Evolutionary conservation across 2,113 vertebrate genomes (phyloP), one percentile per base, ranked within the genome.

Genomic region (Dunckerocampus dactyliophorus): DNA sequence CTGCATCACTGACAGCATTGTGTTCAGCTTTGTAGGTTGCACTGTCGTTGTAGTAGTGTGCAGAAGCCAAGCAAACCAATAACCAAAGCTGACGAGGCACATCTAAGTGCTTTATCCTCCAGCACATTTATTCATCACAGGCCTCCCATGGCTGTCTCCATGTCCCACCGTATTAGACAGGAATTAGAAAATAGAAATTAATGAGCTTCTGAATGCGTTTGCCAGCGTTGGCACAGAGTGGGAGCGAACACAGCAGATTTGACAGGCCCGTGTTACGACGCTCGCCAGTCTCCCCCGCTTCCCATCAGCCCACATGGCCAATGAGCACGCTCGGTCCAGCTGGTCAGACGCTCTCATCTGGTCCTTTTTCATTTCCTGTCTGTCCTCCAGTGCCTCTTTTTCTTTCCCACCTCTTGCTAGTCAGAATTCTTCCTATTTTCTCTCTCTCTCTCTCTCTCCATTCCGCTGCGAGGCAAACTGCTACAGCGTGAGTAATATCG

Each of bases 201-300:
- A 83, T 62, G 67, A 80, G 69, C 79, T 75, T 55, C 59, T 55
- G 59, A 81, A 60, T 58, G 67, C 69, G 70, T 65, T 67, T 66
- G 78, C 66, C 54, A 63, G 65, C 57, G 17, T 17, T 63, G 54
- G 39, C 16, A 1, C 22, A 60, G 65, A 71, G 59, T 15, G 67
- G 58, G 67, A 47, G 75, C 69, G 74, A 65, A 74, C 74, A 65
- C 80, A 75, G 76, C 72, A 65, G 72, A 80, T 74, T 66, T 72
- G 76, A 81, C 71, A 62, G 63, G 55, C 63, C 61, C 12, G 20
- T 71, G 71, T 62, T 71, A 24, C 54, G 57, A 65, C 47, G 22
- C 71, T 67, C 74, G 74, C 62, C 63, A 59, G 67, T 49, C 51
- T 47, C 50, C 60, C 48, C 34, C 22, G 16, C 67, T 49, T 63